Evolutionary conservation across 2,113 vertebrate species (phyloP), one percentile per base, ranked within the genome.

Genomic region (Trochalopteron elliotii): DNA sequence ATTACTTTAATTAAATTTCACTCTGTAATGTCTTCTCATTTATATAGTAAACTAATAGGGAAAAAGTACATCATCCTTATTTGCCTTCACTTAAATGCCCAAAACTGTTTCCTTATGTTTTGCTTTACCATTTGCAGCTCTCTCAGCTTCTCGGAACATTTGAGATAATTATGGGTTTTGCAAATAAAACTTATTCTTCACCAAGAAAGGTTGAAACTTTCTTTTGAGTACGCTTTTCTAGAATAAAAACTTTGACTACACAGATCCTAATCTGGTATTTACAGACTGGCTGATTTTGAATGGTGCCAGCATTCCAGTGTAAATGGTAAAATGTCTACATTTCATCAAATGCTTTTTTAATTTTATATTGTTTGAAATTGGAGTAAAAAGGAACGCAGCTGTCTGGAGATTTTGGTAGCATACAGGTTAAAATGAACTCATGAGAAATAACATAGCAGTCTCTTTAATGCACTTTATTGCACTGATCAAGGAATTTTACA

Each of bases 1-100:
- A 99, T 99, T 99, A 98, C 97, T 98, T 98, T 98, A 99, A 99
- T 99, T 98, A 98, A 98, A 98, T 98, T 98, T 98, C 97, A 95
- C 97, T 97, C 91, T 94, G 97, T 97, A 98, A 98, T 97, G 98
- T 97, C 97, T 97, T 98, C 97, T 97, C 98, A 98, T 98, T 98
- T 98, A 97, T 98, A 98, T 79, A 98, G 98, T 98, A 98, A 98
- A 97, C 98, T 96, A 97, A 97, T 96, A 91, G 96, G 94, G 65
- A 87, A 87, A 67, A 94, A 93, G 91, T 79, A 88, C 93, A 89
- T 94, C 94, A 82, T 97, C 94, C 95, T 97, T 94, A 82, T 97
- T 94, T 95, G 88, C 92, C 69, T 96, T 71, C 60, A 89, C 96
- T 96, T 90, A 78, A 92, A 92, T 64, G 69, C 65, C 87, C 91